Base-by-base conservation (phyloP, 2,888 invertebrate genomes). In the Leptinotarsa rubiginosa region DNA sequence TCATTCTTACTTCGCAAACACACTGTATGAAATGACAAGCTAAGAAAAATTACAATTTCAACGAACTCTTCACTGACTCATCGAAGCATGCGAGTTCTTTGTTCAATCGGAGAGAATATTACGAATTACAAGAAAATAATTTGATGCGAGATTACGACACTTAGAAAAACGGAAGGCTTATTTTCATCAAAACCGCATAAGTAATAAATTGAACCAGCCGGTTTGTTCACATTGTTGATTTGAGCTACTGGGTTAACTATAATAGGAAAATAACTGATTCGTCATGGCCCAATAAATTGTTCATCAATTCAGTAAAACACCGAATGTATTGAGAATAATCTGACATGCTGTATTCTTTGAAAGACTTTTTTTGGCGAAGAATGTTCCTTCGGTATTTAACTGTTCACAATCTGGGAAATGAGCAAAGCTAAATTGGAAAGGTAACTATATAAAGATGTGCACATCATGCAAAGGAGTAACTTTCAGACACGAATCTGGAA, bases 81-180 rank as follows among this genome's bases (percentile, higher is more conserved):
- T 1, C n/a, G n/a, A 16, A 52, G 52, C 52, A 3, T 12, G 18
- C n/a, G n/a, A 20, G 12, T 54, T 20, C 20, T 18, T 54, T 54
- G 12, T 54, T 54, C 1, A 18, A 3, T n/a, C 54, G 10, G 13
- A 20, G 10, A 54, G 20, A 7, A 54, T 16, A 20, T 54, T 10
- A 54, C 54, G 16, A 49, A 49, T 16, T 5, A 50, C 1, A n/a
- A 15, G 50, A n/a, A 50, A 54, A 54, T 18, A 54, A 54, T 18
- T 54, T 54, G 54, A 54, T 20, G 12, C 16, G 20, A 54, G n/a
- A 54, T 20, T 54, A 54, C 54, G 54, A 54, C 54, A 54, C 54
- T 18, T 0, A 20, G 12, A 20, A 54, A 54, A 54, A 54, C 54
- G 54, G 18, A 54, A 54, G 54, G 10, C 1, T n/a, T 12, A 20